Evolutionary conservation across 1,140 invertebrate species (phyloP).

Genomic region (Heliconius melpomene): DNA sequence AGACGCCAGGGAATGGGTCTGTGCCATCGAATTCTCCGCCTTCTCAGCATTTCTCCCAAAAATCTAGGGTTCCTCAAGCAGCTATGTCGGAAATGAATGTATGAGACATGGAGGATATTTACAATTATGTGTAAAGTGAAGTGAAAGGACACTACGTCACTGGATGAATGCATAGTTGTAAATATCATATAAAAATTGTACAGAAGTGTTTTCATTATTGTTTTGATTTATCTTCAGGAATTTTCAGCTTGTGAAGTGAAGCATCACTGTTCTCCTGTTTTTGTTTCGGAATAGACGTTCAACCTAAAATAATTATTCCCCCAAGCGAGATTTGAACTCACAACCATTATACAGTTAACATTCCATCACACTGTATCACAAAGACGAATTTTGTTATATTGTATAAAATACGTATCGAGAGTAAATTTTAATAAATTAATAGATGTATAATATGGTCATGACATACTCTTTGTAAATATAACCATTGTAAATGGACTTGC

Average conservation of each 20-base stretch:
- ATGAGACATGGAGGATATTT: slow-evolving; percentile 84
- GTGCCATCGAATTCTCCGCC: slow-evolving; percentile 70
- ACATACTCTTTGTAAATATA: slow-evolving; percentile 27
- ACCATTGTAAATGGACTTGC: slow-evolving; percentile 15
- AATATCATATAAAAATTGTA: slow-evolving; percentile 63
- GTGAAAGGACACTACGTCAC: slow-evolving; percentile 50
- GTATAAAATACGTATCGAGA: neutral
- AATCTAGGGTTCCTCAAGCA: slow-evolving; percentile 86
- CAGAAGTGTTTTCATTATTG: slow-evolving; percentile 24
- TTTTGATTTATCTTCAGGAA: neutral
- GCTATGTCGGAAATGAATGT: slow-evolving; percentile 92
- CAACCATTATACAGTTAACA: neutral
- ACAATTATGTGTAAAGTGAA: slow-evolving; percentile 80
- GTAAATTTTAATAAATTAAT: slow-evolving; percentile 2
- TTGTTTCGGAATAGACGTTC: neutral
- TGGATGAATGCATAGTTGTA: slow-evolving; percentile 66
- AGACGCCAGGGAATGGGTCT: slow-evolving; percentile 70
- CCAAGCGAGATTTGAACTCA: neutral
- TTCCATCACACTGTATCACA: neutral
- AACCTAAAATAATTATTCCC: neutral
- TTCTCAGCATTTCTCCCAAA: slow-evolving; percentile 76
- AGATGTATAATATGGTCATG: slow-evolving; percentile 5
- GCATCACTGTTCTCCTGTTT: neutral
- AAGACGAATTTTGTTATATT: neutral
- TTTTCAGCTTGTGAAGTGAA: neutral